These are phyloP conservation scores for Cerastis leucographa DNA, from an alignment of 2,888 invertebrate genomes.

Conservation along the genomic window DNA sequence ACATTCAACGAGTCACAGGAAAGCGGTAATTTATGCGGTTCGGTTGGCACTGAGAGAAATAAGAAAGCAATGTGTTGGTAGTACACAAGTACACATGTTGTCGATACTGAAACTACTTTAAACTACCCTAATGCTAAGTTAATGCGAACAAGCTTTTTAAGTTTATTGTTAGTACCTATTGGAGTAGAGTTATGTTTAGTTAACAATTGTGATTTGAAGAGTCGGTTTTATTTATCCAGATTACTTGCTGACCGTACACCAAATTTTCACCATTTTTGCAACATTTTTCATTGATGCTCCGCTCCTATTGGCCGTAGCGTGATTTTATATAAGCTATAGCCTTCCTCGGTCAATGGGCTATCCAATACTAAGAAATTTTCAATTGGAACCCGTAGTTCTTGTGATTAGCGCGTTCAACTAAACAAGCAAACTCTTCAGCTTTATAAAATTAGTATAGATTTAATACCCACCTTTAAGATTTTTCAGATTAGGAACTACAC, in stretches of 20 bases:
- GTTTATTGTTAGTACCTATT: neutral
- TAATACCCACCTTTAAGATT: too few relatives aligned
- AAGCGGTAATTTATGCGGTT: constrained; percentile 84
- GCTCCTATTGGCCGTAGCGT: too few relatives aligned
- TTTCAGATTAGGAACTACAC: neutral
- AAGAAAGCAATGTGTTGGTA: constrained; percentile 73
- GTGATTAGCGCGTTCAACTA: too few relatives aligned
- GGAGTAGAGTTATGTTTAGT: neutral
- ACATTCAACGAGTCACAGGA: constrained; percentile 78
- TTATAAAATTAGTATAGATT: neutral
- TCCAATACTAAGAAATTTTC: too few relatives aligned
- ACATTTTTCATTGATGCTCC: too few relatives aligned
- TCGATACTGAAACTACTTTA: constrained; percentile 55
- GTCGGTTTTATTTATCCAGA: neutral
- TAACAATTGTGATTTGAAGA: neutral
- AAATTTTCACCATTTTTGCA: too few relatives aligned
- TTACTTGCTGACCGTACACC: too few relatives aligned
- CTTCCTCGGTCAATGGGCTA: too few relatives aligned
- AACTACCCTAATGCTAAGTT: constrained; percentile 29
- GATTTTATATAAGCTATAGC: too few relatives aligned
- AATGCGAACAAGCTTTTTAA: neutral
- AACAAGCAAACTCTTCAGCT: too few relatives aligned
- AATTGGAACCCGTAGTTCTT: too few relatives aligned
- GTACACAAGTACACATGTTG: constrained; percentile 72
- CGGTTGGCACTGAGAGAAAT: constrained; percentile 75